Evolutionary conservation across 2,797 vertebrate species (phyloP).

Genomic region (Pipistrellus kuhlii): DNA sequence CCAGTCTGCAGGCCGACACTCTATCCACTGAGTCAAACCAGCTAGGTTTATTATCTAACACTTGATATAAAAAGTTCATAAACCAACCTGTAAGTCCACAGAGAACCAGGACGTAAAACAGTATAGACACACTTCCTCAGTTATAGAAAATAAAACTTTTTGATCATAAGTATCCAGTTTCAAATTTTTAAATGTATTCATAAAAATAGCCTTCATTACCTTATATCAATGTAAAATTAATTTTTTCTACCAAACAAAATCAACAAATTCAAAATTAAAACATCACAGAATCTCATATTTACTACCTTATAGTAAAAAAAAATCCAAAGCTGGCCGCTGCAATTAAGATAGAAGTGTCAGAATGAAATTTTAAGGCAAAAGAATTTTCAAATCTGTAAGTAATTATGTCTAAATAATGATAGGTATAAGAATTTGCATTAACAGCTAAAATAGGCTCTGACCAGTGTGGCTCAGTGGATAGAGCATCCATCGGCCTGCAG

Average conservation of each 20-base stretch:
- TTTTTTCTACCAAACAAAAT: slow-evolving; percentile 72
- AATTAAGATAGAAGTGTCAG: slow-evolving; percentile 46
- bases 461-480: too few relatives aligned
- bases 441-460: slow-evolving; percentile 29
- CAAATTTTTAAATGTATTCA: slow-evolving; percentile 42
- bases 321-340: slow-evolving; percentile 54
- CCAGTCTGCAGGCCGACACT: too few relatives aligned
- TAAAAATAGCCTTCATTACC: slow-evolving; percentile 50
- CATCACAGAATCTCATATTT: slow-evolving; percentile 58
- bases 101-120: slow-evolving; percentile 2
- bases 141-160: slow-evolving; percentile 59
- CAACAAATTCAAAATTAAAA: slow-evolving; percentile 68
- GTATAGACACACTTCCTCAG: background rate
- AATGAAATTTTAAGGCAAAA: slow-evolving; percentile 67
- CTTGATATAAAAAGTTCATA: slow-evolving; percentile 23
- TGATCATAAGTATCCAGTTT: slow-evolving; percentile 47
- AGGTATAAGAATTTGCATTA: slow-evolving; percentile 59
- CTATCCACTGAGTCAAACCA: too few relatives aligned
- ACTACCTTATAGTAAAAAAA: background rate
- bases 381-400: slow-evolving; percentile 57
- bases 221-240: slow-evolving; percentile 60
- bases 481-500: too few relatives aligned
- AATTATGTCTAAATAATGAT: slow-evolving; percentile 56
- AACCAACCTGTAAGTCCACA: background rate
- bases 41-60: background rate